Base-by-base conservation (phyloP, 2,113 vertebrate genomes). In the Sinocyclocheilus anophthalmus region DNA sequence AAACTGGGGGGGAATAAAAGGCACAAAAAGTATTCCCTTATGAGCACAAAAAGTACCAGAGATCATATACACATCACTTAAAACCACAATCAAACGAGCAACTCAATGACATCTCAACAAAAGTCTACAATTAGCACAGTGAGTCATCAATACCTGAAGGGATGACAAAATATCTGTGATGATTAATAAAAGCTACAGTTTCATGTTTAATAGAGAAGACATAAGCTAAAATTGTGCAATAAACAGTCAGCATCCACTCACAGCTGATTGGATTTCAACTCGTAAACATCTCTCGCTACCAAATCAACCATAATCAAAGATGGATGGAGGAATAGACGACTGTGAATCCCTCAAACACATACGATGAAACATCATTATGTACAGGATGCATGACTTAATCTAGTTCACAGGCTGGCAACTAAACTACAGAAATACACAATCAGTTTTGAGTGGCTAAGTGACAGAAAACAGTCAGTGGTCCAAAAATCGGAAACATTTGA, bases 211-310 rank as follows among this genome's bases (percentile, higher is more conserved):
- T 76, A 30, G 10, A 26, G 12, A 50, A 67, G 65, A 69, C 26
- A 26, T 5, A 33, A 76, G 45, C 48, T 76, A 76, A 76, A 53
- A 53, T 76, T 50, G 48, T 53, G 75, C 48, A 76, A 76, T 53
- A 26, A 14, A 42, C 72, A 5, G 70, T 72, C 16, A 39, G 37
- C 37, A 42, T 72, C 26, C n/a, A 53, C 22, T 26, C 8, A 3
- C 42, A 45, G 42, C 42, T 45, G 75, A 76, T 53, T 16, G 48
- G 18, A 50, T 26, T 50, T 50, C 37, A 72, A 26, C 18, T 76
- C 1, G 5, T 13, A 76, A 53, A 76, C 48, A 76, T 45, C 39
- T n/a, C 26, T 69, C 5, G 12, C 65, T 67, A 14, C 11, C 0
- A 67, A 67, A 14, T 30, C 63, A 69, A 33, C 5, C 65, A 33